Percentiles rank a stretch among this genome's conserved stretches.
Conservation (phyloP, 2,888 invertebrate species). For the Melieria omissa region DNA sequence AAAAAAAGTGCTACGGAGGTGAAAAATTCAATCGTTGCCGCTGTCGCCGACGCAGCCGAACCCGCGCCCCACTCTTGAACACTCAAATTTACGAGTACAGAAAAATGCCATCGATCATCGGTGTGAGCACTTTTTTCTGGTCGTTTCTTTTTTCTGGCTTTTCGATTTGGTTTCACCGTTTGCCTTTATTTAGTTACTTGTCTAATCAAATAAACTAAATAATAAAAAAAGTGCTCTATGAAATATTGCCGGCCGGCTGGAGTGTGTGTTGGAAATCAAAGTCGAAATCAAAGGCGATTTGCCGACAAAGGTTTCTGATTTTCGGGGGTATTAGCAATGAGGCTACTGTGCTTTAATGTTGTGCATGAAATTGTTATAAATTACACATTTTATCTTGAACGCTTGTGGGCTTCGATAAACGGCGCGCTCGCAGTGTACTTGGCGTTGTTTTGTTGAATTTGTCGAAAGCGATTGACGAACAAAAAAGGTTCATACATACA, state of each 20-base stretch:
- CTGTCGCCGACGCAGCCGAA: conserved; percentile 35
- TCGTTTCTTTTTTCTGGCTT: conserved; percentile 48
- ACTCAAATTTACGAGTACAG: background rate
- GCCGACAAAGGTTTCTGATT: conserved; percentile 57
- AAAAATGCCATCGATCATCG: conserved; percentile 56
- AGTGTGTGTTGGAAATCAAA: conserved; percentile 52
- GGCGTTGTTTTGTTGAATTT: too few species aligned
- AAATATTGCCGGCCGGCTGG: conserved; percentile 34
- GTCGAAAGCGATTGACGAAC: background rate
- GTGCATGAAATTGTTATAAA: conserved; percentile 43
- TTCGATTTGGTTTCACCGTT: conserved; percentile 42
- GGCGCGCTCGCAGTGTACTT: background rate
- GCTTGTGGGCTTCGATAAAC: conserved; percentile 31
- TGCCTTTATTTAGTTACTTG: conserved; percentile 26
- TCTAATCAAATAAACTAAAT: conserved; percentile 50
- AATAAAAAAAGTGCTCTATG: conserved; percentile 40
- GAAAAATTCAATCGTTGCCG: conserved; percentile 50
- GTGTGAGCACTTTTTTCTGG: conserved; percentile 5
- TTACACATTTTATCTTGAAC: conserved; percentile 44
- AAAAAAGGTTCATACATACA: background rate
- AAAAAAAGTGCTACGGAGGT: conserved; percentile 28
- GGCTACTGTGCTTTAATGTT: conserved; percentile 35
- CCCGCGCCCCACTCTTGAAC: too few species aligned
- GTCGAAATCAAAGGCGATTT: conserved; percentile 52
- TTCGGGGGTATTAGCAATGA: conserved; percentile 33